A percentile compares a stretch with the other conserved stretches of the same genome.
These are phyloP conservation scores for Motacilla tschutschensis DNA, from an alignment of 2,113 vertebrate genomes.

Conservation along the genomic window DNA sequence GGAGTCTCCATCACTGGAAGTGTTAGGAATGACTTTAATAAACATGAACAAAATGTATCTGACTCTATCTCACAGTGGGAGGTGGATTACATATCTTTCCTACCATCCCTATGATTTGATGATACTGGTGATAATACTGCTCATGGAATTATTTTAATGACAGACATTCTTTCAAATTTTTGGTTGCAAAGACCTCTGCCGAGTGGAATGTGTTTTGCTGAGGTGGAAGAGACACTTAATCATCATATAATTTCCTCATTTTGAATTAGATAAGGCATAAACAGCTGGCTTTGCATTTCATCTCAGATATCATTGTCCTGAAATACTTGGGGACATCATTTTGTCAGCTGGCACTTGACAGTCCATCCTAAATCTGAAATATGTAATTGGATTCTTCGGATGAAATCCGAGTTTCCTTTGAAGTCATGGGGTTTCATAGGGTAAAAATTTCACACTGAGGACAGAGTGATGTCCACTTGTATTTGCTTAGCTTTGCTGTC, in stretches of 20 bases:
- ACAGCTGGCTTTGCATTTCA: conserved; percentile 42
- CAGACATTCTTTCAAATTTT: neutral
- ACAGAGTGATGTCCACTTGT: neutral
- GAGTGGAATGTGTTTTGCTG: neutral
- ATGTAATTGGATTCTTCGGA: conserved; percentile 31
- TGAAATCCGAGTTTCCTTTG: conserved; percentile 34
- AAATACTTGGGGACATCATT: conserved; percentile 38
- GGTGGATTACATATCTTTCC: neutral
- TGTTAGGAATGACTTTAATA: conserved; percentile 1
- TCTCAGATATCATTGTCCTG: conserved; percentile 7
- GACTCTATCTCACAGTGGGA: neutral
- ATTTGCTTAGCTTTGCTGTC: neutral
- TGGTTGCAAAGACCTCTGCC: neutral
- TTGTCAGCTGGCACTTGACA: conserved; percentile 48
- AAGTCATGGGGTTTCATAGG: conserved; percentile 26
- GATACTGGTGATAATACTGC: neutral
- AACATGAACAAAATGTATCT: neutral
- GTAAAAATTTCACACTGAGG: neutral
- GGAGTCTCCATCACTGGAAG: neutral
- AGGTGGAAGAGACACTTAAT: neutral
- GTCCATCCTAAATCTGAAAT: conserved; percentile 43
- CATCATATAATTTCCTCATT: conserved; percentile 18
- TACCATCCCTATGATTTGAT: neutral
- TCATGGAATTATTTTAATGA: neutral
- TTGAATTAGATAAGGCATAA: conserved; percentile 20